Conservation (phyloP, 2,797 vertebrate species). For the Eulemur mongoz region DNA sequence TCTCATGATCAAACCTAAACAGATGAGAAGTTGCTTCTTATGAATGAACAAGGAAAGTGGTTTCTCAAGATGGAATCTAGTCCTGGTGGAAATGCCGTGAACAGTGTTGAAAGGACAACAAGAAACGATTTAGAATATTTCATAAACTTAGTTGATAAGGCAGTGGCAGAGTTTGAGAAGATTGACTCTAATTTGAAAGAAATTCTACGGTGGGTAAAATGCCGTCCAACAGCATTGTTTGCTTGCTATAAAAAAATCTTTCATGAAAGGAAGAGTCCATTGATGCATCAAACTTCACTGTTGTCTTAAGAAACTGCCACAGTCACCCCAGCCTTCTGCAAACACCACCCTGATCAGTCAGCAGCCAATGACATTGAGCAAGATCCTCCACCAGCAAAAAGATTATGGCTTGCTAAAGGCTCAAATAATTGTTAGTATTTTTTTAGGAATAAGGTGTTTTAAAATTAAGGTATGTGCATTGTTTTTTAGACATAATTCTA, state of each 20-base stretch:
- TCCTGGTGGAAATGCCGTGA: background rate
- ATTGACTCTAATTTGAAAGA: background rate
- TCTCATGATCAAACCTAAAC: background rate
- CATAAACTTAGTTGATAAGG: background rate
- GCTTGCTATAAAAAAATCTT: background rate
- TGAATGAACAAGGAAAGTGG: background rate
- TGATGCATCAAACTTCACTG: background rate
- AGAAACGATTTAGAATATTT: background rate
- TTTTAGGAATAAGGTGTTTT: background rate
- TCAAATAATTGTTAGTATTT: background rate
- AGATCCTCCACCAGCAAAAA: background rate
- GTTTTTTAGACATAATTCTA: background rate
- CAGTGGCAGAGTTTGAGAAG: background rate
- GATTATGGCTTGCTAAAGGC: background rate
- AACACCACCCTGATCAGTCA: background rate
- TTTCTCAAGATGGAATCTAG: background rate
- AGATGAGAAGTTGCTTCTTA: background rate
- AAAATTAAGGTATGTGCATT: background rate
- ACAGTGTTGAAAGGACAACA: background rate
- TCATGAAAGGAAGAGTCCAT: background rate
- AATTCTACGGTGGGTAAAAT: background rate
- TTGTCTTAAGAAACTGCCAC: background rate
- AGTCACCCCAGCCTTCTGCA: background rate
- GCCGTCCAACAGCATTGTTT: background rate
- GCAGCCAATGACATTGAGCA: background rate